Conservation (phyloP, 2,797 vertebrate species). For the Malacoctenus gilli region DNA sequence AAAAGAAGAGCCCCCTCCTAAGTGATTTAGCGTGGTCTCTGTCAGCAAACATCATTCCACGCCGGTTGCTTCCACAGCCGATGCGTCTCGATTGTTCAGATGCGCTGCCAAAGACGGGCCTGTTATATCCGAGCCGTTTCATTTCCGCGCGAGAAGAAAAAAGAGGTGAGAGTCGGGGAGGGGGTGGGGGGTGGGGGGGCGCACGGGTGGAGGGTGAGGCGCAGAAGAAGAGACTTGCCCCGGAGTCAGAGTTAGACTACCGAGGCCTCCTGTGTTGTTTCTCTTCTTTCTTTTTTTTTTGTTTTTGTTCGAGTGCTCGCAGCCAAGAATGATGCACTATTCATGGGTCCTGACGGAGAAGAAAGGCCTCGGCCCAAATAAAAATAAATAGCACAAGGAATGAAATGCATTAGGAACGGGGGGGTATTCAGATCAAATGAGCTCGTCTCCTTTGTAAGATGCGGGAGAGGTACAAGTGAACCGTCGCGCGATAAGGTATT, state of each 20-base stretch:
- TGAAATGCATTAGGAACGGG: constrained; percentile 56
- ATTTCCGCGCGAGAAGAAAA: constrained; percentile 69
- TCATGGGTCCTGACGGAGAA: constrained; percentile 64
- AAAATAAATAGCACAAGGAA: constrained; percentile 59
- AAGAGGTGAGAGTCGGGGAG: constrained; percentile 71
- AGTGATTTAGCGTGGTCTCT: constrained; percentile 83
- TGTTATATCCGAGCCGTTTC: constrained; percentile 87
- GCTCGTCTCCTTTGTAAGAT: constrained; percentile 50
- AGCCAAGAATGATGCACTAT: constrained; percentile 67
- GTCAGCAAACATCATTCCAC: constrained; percentile 87
- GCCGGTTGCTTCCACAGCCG: constrained; percentile 85
- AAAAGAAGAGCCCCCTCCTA: constrained; percentile 49
- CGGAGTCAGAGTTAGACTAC: constrained; percentile 57
- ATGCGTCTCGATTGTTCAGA: constrained; percentile 84
- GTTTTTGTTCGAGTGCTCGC: constrained; percentile 54
- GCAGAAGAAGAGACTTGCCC: constrained; percentile 44
- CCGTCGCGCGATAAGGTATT: constrained; percentile 66
- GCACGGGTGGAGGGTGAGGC: constrained; percentile 10
- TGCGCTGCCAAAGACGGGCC: constrained; percentile 81
- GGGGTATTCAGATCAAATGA: constrained; percentile 69
- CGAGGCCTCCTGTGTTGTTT: constrained; percentile 44
- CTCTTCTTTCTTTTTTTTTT: too few relatives aligned
- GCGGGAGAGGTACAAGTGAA: constrained; percentile 54
- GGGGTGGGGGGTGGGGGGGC: too few relatives aligned
- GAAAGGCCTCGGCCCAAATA: constrained; percentile 63